Evolutionary conservation across 2,113 vertebrate genomes (phyloP).

Genomic region (Toxostoma redivivum): DNA sequence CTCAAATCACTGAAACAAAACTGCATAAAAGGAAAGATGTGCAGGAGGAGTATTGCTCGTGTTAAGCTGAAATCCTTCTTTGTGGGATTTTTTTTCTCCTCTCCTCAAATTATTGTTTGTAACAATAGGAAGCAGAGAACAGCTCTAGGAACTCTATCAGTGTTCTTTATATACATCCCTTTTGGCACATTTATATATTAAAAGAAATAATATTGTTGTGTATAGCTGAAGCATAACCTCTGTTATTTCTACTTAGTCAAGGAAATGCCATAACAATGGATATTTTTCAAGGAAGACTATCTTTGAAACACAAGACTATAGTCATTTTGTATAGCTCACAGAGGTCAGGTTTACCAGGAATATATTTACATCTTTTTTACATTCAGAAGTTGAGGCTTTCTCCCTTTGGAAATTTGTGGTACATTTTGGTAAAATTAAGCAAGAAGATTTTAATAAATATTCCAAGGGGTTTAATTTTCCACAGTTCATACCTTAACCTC

Average conservation of each 20-base stretch:
- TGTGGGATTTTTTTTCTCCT: conserved; percentile 53
- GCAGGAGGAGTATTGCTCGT: conserved; percentile 55
- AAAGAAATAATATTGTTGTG: conserved; percentile 58
- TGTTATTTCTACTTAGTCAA: conserved; percentile 50
- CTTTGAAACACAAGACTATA: conserved; percentile 12
- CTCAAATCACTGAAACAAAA: conserved; percentile 80
- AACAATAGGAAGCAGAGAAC: conserved; percentile 40
- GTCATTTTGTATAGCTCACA: not conserved
- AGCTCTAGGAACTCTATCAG: conserved; percentile 24
- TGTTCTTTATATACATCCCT: conserved; percentile 30
- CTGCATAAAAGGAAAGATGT: conserved; percentile 70
- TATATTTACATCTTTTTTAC: conserved; percentile 43
- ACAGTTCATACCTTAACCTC: not conserved
- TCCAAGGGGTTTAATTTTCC: not conserved
- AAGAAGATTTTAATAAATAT: not conserved
- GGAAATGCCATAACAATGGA: conserved; percentile 30
- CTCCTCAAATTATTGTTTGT: conserved; percentile 44
- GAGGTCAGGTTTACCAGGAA: conserved; percentile 13
- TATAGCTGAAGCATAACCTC: conserved; percentile 35
- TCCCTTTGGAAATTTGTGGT: conserved; percentile 3
- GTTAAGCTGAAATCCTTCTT: conserved; percentile 63
- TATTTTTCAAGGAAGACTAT: conserved; percentile 41
- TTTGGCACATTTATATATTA: conserved; percentile 56
- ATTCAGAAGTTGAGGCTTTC: not conserved
- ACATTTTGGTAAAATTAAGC: not conserved